phyloP scores from a whole-genome alignment of 2,797 vertebrate genomes.

The Pangasius larnaudii region DNA sequence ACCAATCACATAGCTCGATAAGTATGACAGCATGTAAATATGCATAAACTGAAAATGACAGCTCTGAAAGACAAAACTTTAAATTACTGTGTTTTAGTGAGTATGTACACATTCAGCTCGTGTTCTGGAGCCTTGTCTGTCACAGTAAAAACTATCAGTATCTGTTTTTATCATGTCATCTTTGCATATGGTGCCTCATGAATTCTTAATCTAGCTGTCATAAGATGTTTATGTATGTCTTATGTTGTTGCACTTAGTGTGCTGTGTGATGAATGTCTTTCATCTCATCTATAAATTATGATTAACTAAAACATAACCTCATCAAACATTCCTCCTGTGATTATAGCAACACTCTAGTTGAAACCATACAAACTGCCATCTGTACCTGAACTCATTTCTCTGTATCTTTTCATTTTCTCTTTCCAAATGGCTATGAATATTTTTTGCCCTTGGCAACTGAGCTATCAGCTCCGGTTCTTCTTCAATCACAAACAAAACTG shows the following conservation, averaged over 20 bases:
- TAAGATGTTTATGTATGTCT: conserved; percentile 47
- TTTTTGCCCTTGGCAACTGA: conserved; percentile 3
- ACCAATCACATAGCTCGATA: conserved; percentile 1
- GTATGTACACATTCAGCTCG: background rate
- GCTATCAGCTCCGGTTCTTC: background rate
- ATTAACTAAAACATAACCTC: conserved; percentile 8
- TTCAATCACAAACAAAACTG: background rate
- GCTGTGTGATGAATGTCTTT: conserved; percentile 23
- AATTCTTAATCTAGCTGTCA: conserved; percentile 41
- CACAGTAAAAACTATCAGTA: background rate
- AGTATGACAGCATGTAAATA: conserved; percentile 25
- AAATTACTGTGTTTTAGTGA: background rate
- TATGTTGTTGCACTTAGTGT: conserved; percentile 37
- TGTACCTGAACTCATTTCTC: conserved; percentile 1
- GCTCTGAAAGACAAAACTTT: conserved; percentile 6
- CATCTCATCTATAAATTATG: conserved; percentile 30
- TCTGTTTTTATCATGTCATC: background rate
- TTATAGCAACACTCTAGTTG: background rate
- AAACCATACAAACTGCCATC: background rate
- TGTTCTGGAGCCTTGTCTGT: background rate
- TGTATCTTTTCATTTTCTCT: conserved; percentile 15
- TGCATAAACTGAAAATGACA: conserved; percentile 42
- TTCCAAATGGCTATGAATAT: background rate
- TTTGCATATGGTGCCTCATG: conserved; percentile 14
- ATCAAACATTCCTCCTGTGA: conserved; percentile 9